Percentiles rank a stretch among this genome's conserved stretches.
Conservation (phyloP, 2,888 invertebrate genomes). For the Phaedon cochleariae region DNA sequence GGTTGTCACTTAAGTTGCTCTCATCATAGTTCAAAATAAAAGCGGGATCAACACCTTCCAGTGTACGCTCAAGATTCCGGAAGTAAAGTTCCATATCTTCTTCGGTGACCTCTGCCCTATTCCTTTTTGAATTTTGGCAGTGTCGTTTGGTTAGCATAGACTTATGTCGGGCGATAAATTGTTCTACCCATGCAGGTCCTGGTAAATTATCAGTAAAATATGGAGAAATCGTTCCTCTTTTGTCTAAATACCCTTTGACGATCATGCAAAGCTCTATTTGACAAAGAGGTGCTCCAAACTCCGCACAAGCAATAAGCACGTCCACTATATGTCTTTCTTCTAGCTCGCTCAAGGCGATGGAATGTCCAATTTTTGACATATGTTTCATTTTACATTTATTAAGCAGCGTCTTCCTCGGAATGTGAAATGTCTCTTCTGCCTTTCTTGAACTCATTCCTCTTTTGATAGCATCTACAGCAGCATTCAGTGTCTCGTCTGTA, state of each 20-base stretch:
- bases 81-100: constrained; percentile 20
- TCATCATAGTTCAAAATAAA: constrained; percentile 32
- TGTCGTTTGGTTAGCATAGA: constrained; percentile 14
- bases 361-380: background rate
- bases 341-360: background rate
- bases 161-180: constrained; percentile 13
- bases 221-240: constrained; percentile 12
- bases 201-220: constrained; percentile 15
- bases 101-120: constrained; percentile 14
- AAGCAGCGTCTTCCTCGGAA: constrained; percentile 1
- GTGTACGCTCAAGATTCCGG: constrained; percentile 5
- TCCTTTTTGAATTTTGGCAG: constrained; percentile 15
- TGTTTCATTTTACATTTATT: constrained; percentile 9
- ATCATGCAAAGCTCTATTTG: constrained; percentile 15
- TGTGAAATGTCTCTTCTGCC: background rate
- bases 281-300: constrained; percentile 21
- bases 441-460: constrained; percentile 2
- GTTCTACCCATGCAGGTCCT: constrained; percentile 17
- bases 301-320: constrained; percentile 19
- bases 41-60: constrained; percentile 9
- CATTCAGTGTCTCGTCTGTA: background rate
- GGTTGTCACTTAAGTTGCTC: constrained; percentile 33
- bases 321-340: constrained; percentile 16
- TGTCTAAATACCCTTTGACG: constrained; percentile 14
- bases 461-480: background rate